Base-by-base conservation (phyloP, 2,888 invertebrate species). In the Orchesella flavescens region DNA sequence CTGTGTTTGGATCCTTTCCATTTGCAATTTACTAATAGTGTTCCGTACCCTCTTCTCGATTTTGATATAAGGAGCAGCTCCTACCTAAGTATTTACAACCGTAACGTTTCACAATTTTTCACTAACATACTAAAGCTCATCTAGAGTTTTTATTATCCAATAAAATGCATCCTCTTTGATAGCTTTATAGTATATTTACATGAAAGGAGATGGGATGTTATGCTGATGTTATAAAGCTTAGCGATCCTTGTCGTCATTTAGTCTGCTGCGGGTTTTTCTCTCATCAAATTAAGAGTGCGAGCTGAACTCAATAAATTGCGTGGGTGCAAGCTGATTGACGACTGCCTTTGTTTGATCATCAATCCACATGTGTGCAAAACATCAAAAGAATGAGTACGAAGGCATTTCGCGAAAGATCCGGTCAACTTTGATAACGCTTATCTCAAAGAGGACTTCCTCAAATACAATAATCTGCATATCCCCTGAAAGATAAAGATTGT, bases 111-210 rank as follows among this genome's bases (percentile, higher is more conserved):
- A 43, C 46, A 71, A 53, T 15, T 34, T 34, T 34, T 34, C 34
- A 34, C 34, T n/a, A n/a, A n/a, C n/a, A n/a, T n/a, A n/a, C n/a
- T 76, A 76, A 76, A 68, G 44, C 49, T 55, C 65, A n/a, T 65
- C 63, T 34, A 19, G n/a, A n/a, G 15, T 65, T 76, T 76, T 76
- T 76, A 76, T 76, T 76, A 63, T 66, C 63, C 76, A 76, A 76
- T 76, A 76, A 76, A 76, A 66, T 21, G 66, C 76, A 76, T 76
- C 76, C 76, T 66, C 61, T 23, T 63, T 66, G 75, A 75, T 75
- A 75, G 73, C 53, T 74, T 44, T n/a, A n/a, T n/a, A 44, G 2
- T 4, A 46, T 43, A 61, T 73, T 73, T 74, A 49, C 57, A 17
- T 43, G 13, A 61, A 46, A 24, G 21, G n/a, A 61, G 59, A 34